Conservation (phyloP, 2,888 invertebrate genomes). For the Azorinus chamasolen region DNA sequence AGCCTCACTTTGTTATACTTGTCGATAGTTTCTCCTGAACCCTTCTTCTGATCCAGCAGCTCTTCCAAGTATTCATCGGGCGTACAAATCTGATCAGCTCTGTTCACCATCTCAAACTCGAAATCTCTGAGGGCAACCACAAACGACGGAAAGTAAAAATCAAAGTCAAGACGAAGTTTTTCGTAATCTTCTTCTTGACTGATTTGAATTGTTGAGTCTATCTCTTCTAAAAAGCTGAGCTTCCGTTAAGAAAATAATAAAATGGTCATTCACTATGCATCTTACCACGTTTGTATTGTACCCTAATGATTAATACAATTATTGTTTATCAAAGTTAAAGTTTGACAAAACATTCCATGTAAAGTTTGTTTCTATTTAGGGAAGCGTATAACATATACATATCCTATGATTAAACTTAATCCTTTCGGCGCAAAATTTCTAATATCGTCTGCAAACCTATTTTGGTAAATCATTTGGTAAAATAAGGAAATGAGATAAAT, state of each 20-base stretch:
- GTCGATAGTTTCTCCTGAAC: background rate
- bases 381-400: too few species aligned
- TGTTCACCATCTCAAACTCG: background rate
- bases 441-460: too few species aligned
- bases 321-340: too few species aligned
- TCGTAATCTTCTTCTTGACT: background rate
- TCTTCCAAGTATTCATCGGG: slow-evolving; percentile 11
- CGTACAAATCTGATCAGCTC: background rate
- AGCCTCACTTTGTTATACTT: slow-evolving; percentile 1
- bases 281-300: too few species aligned
- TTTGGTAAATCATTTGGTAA: too few species aligned
- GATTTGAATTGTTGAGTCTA: slow-evolving; percentile 5
- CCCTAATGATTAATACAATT: too few species aligned
- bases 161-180: background rate
- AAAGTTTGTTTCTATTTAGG: too few species aligned
- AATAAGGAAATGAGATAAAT: too few species aligned
- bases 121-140: slow-evolving; percentile 6
- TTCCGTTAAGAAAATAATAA: background rate
- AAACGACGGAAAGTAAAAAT: slow-evolving; percentile 11
- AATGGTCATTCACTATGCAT: too few species aligned
- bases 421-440: too few species aligned
- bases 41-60: background rate
- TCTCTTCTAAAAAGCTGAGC: slow-evolving; percentile 8
- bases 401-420: too few species aligned
- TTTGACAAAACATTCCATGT: too few species aligned